phyloP scores from a whole-genome alignment of 37 sponge, comb jelly and placozoan species.

The Hexactinellida sp. region DNA sequence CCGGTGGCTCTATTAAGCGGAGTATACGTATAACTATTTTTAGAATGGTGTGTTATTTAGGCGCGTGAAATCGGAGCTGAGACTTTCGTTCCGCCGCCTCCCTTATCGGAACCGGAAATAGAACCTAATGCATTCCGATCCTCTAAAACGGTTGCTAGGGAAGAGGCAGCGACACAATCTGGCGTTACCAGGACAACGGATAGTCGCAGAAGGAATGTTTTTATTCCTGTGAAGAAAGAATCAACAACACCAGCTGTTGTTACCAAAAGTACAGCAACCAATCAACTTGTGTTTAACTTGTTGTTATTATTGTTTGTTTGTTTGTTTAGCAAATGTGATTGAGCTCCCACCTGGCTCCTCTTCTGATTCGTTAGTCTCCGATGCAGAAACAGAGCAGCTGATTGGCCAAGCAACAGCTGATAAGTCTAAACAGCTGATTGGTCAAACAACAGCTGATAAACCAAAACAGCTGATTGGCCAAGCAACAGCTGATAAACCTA shows the following conservation, averaged over 20 bases:
- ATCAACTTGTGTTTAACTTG: not conserved
- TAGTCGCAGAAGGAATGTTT: not conserved
- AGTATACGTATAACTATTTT: too few relatives aligned
- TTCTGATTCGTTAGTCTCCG: too few relatives aligned
- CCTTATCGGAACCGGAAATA: not conserved
- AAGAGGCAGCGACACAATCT: not conserved
- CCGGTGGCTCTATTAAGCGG: too few relatives aligned
- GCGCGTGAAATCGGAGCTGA: too few relatives aligned
- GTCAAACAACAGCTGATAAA: too few relatives aligned
- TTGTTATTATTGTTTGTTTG: not conserved
- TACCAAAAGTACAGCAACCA: not conserved
- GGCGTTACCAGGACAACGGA: not conserved
- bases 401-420: too few relatives aligned
- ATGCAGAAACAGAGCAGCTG: too few relatives aligned
- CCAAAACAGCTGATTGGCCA: too few relatives aligned
- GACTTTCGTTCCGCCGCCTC: not conserved
- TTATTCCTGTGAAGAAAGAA: not conserved
- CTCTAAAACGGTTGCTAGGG: not conserved
- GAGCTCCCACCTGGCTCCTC: not conserved
- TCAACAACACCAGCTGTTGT: constrained; percentile 2
- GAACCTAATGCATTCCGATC: not conserved
- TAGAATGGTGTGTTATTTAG: too few relatives aligned
- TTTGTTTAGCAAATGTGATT: not conserved
- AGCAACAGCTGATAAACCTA: too few relatives aligned
- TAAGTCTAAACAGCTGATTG: too few relatives aligned